Base-by-base conservation (phyloP, 2,888 invertebrate species). In the Alloplasta piceator region DNA sequence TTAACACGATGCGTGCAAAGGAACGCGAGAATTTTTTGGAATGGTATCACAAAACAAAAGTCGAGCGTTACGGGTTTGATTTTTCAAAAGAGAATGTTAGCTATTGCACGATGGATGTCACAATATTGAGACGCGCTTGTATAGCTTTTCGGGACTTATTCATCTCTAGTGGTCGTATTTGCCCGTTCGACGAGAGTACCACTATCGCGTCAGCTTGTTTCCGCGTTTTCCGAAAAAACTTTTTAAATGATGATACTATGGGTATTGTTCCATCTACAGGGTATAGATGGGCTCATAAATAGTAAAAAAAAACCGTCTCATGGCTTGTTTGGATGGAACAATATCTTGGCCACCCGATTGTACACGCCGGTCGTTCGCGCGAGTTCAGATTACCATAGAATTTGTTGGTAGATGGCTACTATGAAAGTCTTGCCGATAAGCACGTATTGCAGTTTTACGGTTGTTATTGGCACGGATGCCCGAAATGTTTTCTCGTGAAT, bases 121-220 rank as follows among this genome's bases (percentile, higher is more conserved):
- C 82, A 6, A 90, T 89, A 74, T 72, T 89, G 12, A 78, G 85
- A 7, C 75, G 78, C n/a, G 86, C 87, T 0, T 90, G 88, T 74
- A n/a, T 86, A 10, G 85, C 82, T 77, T 89, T 88, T 78, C 79
- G 89, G 52, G 41, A 84, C 43, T 64, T 79, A 5, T 78, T 90
- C 39, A 26, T 88, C 1, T 58, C 79, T 10, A 78, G 70, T 10
- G 82, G 80, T 0, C 80, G 79, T 12, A 86, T 88, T 4, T 84
- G 85, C 39, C 88, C 87, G 0, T 89, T 90, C 67, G 64, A 77
- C 0, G 86, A 88, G 68, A 81, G 85, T n/a, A 76, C 77, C 0
- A 56, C 55, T 1, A 56, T 56, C 9, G 55, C 55, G 7, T 56
- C 55, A 5, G 55, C 55, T 16, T 56, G 55, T 36, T 56, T 56